A percentile compares a stretch with the other conserved stretches of the same genome.
Conservation (phyloP, 2,797 vertebrate species). For the Aeoliscus strigatus region DNA sequence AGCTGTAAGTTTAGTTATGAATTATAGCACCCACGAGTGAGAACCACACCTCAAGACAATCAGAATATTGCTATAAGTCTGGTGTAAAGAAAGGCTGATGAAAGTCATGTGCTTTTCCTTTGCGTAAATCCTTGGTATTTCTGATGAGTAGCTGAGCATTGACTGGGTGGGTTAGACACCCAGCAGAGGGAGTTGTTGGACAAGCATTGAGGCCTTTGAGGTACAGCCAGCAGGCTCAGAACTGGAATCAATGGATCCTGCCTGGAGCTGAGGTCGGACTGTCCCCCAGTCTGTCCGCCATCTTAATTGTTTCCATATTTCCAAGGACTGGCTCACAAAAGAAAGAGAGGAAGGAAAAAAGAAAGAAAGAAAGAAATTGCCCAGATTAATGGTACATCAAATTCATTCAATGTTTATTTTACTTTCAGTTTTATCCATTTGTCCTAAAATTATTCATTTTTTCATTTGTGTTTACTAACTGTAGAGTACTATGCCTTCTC, state of each 20-base stretch:
- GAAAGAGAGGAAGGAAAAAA: too few relatives aligned
- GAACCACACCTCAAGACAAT: neutral
- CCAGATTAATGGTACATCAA: too few relatives aligned
- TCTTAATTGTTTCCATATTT: conserved; percentile 62
- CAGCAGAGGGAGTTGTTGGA: conserved; percentile 69
- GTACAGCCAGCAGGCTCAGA: conserved; percentile 10
- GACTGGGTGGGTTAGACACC: conserved; percentile 6
- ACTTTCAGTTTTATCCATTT: too few relatives aligned
- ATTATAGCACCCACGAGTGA: neutral
- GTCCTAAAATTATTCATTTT: too few relatives aligned
- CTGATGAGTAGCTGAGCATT: neutral
- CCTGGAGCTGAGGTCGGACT: conserved; percentile 29
- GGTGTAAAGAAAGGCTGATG: neutral
- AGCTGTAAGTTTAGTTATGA: neutral
- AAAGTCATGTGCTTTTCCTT: neutral
- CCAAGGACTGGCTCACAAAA: conserved; percentile 14
- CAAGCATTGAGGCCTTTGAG: conserved; percentile 29
- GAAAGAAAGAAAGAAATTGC: too few relatives aligned
- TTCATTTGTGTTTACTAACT: too few relatives aligned
- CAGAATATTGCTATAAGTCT: neutral
- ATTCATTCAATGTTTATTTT: too few relatives aligned
- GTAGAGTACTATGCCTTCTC: too few relatives aligned
- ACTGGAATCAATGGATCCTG: conserved; percentile 29
- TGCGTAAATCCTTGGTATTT: neutral
- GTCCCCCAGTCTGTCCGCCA: conserved; percentile 42